Conservation (phyloP, 2,888 invertebrate genomes). For the Ormyrus thymus region DNA sequence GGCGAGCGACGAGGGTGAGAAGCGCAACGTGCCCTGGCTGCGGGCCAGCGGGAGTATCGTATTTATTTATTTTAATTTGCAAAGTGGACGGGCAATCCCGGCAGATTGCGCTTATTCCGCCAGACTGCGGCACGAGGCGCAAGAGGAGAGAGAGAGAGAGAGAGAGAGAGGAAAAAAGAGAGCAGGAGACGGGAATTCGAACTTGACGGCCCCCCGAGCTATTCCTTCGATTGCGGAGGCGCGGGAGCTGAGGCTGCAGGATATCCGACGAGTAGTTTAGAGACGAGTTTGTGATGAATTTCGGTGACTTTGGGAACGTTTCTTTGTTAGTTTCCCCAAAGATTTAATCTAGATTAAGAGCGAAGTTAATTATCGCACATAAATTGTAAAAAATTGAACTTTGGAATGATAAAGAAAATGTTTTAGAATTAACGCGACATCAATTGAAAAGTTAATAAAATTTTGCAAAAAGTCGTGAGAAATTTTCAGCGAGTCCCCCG, state of each 20-base stretch:
- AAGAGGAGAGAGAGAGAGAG: background rate
- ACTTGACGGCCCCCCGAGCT: slow-evolving; percentile 5
- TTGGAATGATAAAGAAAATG: no score
- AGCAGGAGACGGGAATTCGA: slow-evolving; percentile 27
- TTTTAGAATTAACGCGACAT: no score
- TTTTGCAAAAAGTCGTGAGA: background rate
- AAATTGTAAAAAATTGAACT: no score
- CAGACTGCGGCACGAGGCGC: background rate
- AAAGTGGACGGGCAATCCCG: slow-evolving; percentile 63
- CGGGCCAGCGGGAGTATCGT: slow-evolving; percentile 60
- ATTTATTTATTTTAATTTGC: slow-evolving; percentile 68
- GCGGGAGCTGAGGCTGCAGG: background rate
- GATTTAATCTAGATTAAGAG: no score
- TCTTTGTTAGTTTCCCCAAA: no score
- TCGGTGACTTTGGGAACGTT: no score
- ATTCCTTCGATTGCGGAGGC: background rate
- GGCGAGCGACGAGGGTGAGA: no score
- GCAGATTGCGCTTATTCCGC: slow-evolving; percentile 60
- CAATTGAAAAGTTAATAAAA: no score
- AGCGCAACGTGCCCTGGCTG: slow-evolving; percentile 59
- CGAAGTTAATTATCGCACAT: no score
- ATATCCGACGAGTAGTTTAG: no score
- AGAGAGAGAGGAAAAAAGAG: background rate
- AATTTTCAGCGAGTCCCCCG: background rate
- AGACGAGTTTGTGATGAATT: no score